phyloP scores from a whole-genome alignment of 2,888 invertebrate species.

The Dryococelus australis region DNA sequence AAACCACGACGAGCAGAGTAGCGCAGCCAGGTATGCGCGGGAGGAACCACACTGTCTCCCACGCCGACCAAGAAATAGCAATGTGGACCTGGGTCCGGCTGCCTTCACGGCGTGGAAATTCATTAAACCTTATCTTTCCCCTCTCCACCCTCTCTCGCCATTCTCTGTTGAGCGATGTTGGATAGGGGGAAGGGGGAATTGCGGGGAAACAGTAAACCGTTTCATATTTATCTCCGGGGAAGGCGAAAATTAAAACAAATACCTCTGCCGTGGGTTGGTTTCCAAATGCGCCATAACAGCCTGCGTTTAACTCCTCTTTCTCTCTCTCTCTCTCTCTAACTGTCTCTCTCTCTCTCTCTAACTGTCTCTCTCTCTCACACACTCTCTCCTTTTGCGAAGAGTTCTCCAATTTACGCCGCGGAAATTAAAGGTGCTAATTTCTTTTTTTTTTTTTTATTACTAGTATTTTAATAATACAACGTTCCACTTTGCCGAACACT shows the following conservation, averaged over 20 bases:
- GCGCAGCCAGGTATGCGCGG: neutral
- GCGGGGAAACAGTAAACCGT: neutral
- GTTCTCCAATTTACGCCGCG: neutral
- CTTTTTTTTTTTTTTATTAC: neutral
- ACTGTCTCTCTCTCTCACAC: no score
- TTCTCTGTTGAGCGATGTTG: neutral
- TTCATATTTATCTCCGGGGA: conserved; percentile 8
- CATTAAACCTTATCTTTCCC: conserved; percentile 1
- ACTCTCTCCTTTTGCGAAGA: neutral
- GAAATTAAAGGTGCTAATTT: neutral
- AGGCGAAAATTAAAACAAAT: neutral
- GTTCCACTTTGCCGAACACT: neutral
- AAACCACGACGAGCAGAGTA: neutral
- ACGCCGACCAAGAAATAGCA: neutral
- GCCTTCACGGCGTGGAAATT: neutral
- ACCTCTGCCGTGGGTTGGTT: neutral
- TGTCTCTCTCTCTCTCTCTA: neutral
- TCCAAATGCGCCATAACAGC: neutral
- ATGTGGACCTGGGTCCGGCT: neutral
- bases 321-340: no score
- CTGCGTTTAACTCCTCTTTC: neutral
- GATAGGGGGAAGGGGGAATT: neutral
- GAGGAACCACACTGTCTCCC: neutral
- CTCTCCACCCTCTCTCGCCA: neutral
- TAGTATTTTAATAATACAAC: neutral